phyloP scores from a whole-genome alignment of 2,888 invertebrate species.

The Tachina grossa region DNA sequence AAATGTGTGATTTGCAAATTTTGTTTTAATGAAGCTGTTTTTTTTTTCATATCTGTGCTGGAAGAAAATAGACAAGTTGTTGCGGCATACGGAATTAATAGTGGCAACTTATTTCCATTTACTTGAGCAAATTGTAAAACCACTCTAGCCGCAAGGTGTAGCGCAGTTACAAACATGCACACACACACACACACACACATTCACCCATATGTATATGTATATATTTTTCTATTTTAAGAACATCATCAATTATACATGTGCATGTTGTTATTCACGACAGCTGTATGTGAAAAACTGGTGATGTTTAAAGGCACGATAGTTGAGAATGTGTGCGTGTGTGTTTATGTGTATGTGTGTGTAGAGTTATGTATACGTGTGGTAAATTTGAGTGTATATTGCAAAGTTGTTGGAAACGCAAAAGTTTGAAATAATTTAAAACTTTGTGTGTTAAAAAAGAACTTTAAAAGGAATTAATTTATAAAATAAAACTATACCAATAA shows the following conservation, averaged over 20 bases:
- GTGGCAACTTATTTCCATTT: slow-evolving; percentile 38
- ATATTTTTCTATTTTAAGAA: slow-evolving; percentile 20
- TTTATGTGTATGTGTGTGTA: not conserved
- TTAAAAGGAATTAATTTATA: not conserved
- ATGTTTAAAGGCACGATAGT: not conserved
- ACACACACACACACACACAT: too few species aligned
- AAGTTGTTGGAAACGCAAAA: slow-evolving; percentile 22
- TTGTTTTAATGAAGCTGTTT: not conserved
- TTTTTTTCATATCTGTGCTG: not conserved
- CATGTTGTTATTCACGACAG: slow-evolving; percentile 26
- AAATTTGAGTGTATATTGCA: slow-evolving; percentile 6
- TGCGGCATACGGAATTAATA: not conserved
- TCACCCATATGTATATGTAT: not conserved
- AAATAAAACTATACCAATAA: not conserved
- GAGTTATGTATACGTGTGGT: not conserved
- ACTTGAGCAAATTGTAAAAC: slow-evolving; percentile 40
- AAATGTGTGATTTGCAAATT: slow-evolving; percentile 7
- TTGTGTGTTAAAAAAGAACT: not conserved
- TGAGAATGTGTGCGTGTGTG: not conserved
- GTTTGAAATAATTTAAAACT: slow-evolving; percentile 22
- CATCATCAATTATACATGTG: slow-evolving; percentile 42
- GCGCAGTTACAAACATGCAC: not conserved
- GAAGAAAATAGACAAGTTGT: not conserved
- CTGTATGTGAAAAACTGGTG: not conserved
- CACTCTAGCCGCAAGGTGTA: slow-evolving; percentile 44